Evolutionary conservation across 2,797 vertebrate genomes (phyloP).

Genomic region (Megaceryle alcyon): DNA sequence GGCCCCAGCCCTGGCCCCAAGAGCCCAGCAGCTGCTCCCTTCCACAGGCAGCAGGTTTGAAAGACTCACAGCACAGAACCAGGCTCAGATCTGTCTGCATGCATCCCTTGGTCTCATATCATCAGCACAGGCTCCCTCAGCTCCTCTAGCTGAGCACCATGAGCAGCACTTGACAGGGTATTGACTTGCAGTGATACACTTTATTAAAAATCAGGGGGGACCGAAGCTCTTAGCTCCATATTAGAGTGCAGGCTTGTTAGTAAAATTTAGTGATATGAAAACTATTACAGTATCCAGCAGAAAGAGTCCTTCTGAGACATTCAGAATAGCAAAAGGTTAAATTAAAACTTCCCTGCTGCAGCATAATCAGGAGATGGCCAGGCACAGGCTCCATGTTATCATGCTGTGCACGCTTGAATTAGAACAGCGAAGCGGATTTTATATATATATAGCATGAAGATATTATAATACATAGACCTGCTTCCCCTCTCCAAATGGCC

Average conservation of each 20-base stretch:
- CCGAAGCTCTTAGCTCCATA: background rate
- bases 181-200: constrained; percentile 24
- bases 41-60: fast-evolving
- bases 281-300: background rate
- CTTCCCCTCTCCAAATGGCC: background rate
- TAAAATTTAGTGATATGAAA: constrained; percentile 12
- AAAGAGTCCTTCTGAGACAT: constrained; percentile 25
- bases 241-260: background rate
- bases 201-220: constrained; percentile 34
- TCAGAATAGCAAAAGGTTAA: constrained; percentile 46
- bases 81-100: background rate
- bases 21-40: background rate
- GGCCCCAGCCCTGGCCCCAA: background rate
- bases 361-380: background rate
- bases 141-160: background rate
- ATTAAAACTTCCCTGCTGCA: constrained; percentile 19
- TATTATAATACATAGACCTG: background rate
- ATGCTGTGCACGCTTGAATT: background rate
- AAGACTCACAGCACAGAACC: background rate
- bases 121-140: background rate
- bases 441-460: background rate
- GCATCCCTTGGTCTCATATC: background rate
- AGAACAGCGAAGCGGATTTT: background rate
- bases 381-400: background rate
- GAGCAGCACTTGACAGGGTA: background rate